Conservation (phyloP, 1,140 invertebrate genomes). For the Psilanteris sp. region DNA sequence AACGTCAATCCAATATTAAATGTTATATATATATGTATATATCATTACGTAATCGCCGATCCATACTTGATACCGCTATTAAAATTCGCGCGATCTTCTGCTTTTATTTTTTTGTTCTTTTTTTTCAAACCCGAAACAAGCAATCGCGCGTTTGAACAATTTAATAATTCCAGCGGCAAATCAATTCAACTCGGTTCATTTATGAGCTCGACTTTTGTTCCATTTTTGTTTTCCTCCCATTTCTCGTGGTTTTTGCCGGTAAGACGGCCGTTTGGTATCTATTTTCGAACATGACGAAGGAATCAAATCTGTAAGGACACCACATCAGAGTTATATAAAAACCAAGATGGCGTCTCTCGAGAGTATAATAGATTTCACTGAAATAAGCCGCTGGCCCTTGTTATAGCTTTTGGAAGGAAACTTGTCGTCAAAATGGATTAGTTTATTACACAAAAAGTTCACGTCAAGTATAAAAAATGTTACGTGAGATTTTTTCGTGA, state of each 20-base stretch:
- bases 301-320: conserved; percentile 54
- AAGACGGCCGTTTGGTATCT: conserved; percentile 22
- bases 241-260: conserved; percentile 4
- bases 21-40: too few species aligned
- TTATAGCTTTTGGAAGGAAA: conserved; percentile 43
- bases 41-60: too few species aligned
- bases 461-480: conserved; percentile 49
- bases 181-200: too few species aligned
- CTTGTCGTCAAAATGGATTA: conserved; percentile 46
- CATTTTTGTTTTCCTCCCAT: neutral
- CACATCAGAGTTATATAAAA: conserved; percentile 61
- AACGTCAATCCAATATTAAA: conserved; percentile 46
- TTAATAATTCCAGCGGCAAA: too few species aligned
- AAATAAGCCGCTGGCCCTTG: conserved; percentile 48
- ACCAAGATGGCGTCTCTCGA: conserved; percentile 53
- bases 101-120: too few species aligned
- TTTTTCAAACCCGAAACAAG: too few species aligned
- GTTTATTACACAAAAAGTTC: conserved; percentile 51
- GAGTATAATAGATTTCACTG: conserved; percentile 60
- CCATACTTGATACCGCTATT: too few species aligned
- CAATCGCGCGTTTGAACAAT: too few species aligned
- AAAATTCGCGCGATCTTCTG: too few species aligned
- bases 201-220: neutral
- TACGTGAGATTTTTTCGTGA: conserved; percentile 34
- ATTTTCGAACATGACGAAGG: conserved; percentile 31